Evolutionary conservation across 2,797 vertebrate species (phyloP).

Genomic region (Rhodeus uyekii): DNA sequence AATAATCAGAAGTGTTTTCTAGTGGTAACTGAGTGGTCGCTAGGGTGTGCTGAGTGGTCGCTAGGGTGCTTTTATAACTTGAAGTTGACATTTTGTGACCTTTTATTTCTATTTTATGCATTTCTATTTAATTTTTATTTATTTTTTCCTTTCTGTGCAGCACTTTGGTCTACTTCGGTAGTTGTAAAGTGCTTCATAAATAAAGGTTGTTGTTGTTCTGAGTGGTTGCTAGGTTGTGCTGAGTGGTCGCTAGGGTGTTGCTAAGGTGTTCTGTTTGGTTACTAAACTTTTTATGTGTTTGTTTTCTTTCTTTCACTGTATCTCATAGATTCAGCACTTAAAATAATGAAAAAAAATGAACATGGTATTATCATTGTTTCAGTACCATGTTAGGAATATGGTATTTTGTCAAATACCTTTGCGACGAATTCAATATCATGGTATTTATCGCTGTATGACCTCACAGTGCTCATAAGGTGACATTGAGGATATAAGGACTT

Average conservation of each 20-base stretch:
- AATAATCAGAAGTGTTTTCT: not conserved
- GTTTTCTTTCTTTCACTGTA: not conserved
- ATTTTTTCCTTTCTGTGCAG: no score
- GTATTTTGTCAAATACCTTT: not conserved
- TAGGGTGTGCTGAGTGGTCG: not conserved
- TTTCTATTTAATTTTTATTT: no score
- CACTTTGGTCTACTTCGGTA: no score
- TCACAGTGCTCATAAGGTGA: constrained; percentile 12
- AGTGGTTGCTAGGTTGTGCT: not conserved
- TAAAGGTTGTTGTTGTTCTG: no score
- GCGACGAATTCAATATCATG: not conserved
- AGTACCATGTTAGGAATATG: not conserved
- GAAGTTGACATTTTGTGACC: no score
- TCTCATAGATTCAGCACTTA: not conserved
- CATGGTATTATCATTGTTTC: not conserved
- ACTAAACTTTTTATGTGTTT: constrained; percentile 64
- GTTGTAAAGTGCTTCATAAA: no score
- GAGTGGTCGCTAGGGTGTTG: not conserved
- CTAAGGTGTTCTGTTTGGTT: not conserved
- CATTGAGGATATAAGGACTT: constrained; percentile 16
- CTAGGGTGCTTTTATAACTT: no score
- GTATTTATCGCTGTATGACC: constrained; percentile 10
- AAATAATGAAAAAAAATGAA: not conserved
- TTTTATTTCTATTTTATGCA: no score
- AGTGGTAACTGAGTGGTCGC: not conserved